Evolutionary conservation across 2,113 vertebrate genomes (phyloP).

Genomic region (Heteronetta atricapilla): DNA sequence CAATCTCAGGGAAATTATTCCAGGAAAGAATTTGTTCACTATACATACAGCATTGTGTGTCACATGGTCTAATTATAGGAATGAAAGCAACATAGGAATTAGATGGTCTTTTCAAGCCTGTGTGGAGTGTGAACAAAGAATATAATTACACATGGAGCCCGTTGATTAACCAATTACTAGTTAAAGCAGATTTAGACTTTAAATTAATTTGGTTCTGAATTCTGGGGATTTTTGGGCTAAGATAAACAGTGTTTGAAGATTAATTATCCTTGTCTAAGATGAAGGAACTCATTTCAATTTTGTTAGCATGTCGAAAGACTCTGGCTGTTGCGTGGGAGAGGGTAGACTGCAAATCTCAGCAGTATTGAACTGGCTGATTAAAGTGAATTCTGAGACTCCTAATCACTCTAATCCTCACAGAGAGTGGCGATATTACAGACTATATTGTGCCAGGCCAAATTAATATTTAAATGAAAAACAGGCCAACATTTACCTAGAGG

Average conservation of each 20-base stretch:
- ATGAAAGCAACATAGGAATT: slow-evolving; percentile 77
- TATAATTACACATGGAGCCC: slow-evolving; percentile 78
- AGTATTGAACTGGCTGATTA: slow-evolving; percentile 54
- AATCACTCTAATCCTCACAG: slow-evolving; percentile 60
- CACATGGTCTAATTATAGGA: slow-evolving; percentile 76
- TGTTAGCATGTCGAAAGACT: slow-evolving; percentile 52
- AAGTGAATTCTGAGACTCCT: slow-evolving; percentile 61
- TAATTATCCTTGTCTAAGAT: slow-evolving; percentile 80
- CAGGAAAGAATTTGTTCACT: slow-evolving; percentile 42
- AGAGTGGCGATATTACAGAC: slow-evolving; percentile 5
- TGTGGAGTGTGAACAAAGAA: slow-evolving; percentile 77
- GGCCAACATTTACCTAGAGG: slow-evolving; percentile 49
- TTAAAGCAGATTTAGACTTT: slow-evolving; percentile 82
- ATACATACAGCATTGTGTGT: slow-evolving; percentile 57
- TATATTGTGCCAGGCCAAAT: slow-evolving; percentile 56
- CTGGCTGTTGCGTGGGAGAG: slow-evolving; percentile 17
- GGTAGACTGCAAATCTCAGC: slow-evolving; percentile 54
- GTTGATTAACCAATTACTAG: slow-evolving; percentile 84
- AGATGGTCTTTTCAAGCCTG: slow-evolving; percentile 79
- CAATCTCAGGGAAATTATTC: slow-evolving; percentile 36
- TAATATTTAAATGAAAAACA: slow-evolving; percentile 69
- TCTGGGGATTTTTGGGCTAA: slow-evolving; percentile 73
- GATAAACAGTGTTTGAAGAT: slow-evolving; percentile 84
- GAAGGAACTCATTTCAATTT: slow-evolving; percentile 77
- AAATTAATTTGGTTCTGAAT: slow-evolving; percentile 82